Evolutionary conservation across 2,888 invertebrate genomes (phyloP), one percentile per base, ranked within the genome.

Genomic region (Cyclophora albipunctata): DNA sequence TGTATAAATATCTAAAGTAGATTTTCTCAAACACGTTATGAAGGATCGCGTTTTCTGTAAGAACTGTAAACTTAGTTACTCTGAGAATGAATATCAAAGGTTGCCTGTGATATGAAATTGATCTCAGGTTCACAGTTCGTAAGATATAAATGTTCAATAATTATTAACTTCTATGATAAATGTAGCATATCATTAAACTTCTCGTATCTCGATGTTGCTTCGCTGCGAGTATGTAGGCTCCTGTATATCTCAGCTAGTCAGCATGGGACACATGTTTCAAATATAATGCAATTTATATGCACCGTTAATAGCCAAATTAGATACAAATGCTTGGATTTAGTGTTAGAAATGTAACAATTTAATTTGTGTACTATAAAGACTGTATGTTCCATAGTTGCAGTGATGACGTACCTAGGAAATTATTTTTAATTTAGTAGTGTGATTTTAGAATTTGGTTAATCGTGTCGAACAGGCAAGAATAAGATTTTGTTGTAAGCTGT

Each of bases 401-500:
- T 37, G 34, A 64, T 62, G 58, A 63, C 57, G 57, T 59, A 48
- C 50, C 37, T 5, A 5, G 37, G 5, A 5, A 37, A 37, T 37
- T 37, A 37, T 37, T 37, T 5, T 37, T 37, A 37, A 37, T 37
- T 37, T 50, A 20, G 35, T 51, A 52, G 54, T 42, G 49, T 43
- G 37, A 37, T 52, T 47, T 52, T 49, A 35, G 51, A 60, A 20
- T 33, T 43, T 64, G 56, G 52, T 58, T 60, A 59, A 60, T 64
- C 66, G 67, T 60, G 71, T 71, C 68, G 20, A 69, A 65, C 69
- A 67, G 70, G 69, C 66, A 67, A 64, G 37, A 37, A 69, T 79
- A 75, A 75, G 69, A 66, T 73, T 83, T 80, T 76, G 76, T 80
- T 74, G 71, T 78, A 73, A 79, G 78, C 86, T 86, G 88, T 86